Base-by-base conservation (phyloP, 2,797 vertebrate species). In the Hypotaenidia philippensis region DNA sequence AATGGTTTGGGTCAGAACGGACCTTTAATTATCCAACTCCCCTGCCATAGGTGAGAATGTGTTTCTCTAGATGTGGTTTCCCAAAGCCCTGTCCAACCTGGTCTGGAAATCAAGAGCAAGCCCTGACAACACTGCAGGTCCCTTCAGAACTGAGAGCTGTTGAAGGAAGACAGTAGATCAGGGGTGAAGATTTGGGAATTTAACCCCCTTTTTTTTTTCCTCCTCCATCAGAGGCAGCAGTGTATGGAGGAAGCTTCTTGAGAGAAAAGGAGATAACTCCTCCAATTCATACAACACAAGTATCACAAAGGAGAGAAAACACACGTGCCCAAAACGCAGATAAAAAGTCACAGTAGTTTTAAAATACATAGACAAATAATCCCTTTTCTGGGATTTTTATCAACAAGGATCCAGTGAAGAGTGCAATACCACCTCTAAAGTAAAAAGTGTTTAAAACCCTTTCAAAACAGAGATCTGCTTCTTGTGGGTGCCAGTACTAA, bases 101-200 rank as follows among this genome's bases (percentile, higher is more conserved):
- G 34, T 21, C 44, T 86, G 59, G 47, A 74, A 45, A 56, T 70
- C 18, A 25, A 45, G 38, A 70, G 40, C 13, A 7, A 21, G 13
- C 16, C 32, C 8, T 66, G 36, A 36, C 22, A 79, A 66, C 10
- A 50, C 9, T 57, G 19, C 13, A 65, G n/a, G 17, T 70, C n/a
- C 14, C 34, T 68, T 56, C 47, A 36, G 16, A 82, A 21, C 0
- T 0, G 32, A 65, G 7, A 61, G 34, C 0, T 0, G 13, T 2
- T 52, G 41, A 41, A 74, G 40, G n/a, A 74, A 52, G 34, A 40
- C 1, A 5, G 55, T 50, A 68, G 18, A 25, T 78, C 34, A 32
- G 14, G 6, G 4, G 8, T 40, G 16, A 64, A 40, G 36, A 21
- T 22, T 17, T 29, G 7, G 36, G 11, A 55, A 19, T 29, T 44